These are phyloP conservation scores for Cyanoramphus novaezelandiae DNA, from an alignment of 2,113 vertebrate species.

Conservation along the genomic window DNA sequence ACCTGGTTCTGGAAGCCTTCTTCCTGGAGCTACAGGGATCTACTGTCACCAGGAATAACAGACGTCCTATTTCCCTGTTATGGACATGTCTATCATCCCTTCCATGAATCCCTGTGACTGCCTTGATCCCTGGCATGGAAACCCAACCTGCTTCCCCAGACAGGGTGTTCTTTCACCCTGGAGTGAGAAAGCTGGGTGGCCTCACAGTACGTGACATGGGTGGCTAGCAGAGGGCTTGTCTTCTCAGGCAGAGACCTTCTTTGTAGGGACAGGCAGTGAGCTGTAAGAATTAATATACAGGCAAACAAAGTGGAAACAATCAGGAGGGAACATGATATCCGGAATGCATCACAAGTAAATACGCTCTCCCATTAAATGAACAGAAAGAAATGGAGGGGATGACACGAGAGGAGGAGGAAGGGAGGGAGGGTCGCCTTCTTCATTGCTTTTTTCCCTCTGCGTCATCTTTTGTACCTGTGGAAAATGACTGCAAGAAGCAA, in stretches of 20 bases:
- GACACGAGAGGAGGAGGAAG: not conserved
- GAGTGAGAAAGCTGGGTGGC: not conserved
- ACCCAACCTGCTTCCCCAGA: not conserved
- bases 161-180: constrained; percentile 37
- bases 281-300: constrained; percentile 41
- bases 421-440: not conserved
- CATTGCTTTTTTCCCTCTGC: not conserved
- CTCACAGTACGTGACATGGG: not conserved
- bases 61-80: not conserved
- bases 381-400: not conserved
- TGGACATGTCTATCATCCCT: not conserved
- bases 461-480: not conserved
- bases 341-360: constrained; percentile 50
- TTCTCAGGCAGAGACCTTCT: not conserved
- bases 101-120: not conserved
- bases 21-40: not conserved
- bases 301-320: constrained; percentile 44
- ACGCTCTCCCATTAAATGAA: constrained; percentile 27
- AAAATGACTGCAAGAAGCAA: not conserved
- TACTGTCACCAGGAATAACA: not conserved
- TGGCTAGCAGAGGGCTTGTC: not conserved
- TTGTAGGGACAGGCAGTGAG: constrained; percentile 21
- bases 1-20: not conserved
- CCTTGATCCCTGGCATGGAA: not conserved
- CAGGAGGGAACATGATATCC: constrained; percentile 47